These are phyloP conservation scores for Phocoena sinus DNA, from an alignment of 2,113 vertebrate genomes.

Conservation along the genomic window DNA sequence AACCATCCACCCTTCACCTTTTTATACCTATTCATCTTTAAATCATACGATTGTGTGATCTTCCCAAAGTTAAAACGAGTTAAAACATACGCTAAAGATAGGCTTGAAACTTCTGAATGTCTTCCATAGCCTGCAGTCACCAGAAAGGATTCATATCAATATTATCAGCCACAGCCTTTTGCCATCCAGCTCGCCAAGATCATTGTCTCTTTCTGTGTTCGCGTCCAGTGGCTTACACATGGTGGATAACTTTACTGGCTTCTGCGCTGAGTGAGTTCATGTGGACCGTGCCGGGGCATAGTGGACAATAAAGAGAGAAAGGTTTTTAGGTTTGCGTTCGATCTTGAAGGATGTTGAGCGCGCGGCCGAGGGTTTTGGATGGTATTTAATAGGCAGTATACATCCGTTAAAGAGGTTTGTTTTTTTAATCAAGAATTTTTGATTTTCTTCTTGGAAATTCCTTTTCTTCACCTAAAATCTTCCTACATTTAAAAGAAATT, in stretches of 20 bases:
- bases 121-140: background rate
- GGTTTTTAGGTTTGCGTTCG: background rate
- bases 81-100: background rate
- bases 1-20: background rate
- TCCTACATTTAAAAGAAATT: background rate
- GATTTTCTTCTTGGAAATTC: background rate
- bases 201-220: background rate
- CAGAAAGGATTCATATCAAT: background rate
- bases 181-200: background rate
- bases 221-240: background rate
- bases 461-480: constrained; percentile 20
- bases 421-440: background rate
- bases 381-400: background rate
- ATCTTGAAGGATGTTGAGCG: background rate
- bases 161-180: background rate
- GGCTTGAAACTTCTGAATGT: background rate
- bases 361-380: background rate
- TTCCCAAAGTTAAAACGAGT: background rate
- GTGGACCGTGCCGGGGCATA: background rate
- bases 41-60: background rate
- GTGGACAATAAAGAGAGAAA: background rate
- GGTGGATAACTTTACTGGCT: background rate
- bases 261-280: background rate
- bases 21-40: background rate
- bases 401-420: background rate